These are phyloP conservation scores for Drosophila saltans DNA, from an alignment of 1,140 invertebrate genomes.

Conservation along the genomic window DNA sequence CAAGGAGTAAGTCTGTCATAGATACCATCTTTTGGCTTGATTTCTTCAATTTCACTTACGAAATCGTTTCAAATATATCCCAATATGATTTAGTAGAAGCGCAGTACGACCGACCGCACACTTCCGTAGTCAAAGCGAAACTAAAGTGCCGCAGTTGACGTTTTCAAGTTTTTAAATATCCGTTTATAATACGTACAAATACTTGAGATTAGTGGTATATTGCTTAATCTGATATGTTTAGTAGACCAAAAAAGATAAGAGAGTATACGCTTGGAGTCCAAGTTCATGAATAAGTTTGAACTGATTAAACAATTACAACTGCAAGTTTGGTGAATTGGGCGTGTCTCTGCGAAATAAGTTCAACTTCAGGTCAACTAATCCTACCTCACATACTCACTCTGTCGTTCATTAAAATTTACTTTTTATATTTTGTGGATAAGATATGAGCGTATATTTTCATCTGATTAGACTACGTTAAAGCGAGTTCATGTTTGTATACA, in stretches of 20 bases:
- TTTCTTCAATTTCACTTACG: background rate
- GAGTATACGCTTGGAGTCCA: background rate
- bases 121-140: background rate
- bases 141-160: background rate
- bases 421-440: background rate
- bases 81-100: background rate
- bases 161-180: conserved; percentile 7
- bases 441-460: background rate
- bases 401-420: background rate
- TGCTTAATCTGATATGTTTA: conserved; percentile 1
- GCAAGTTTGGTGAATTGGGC: background rate
- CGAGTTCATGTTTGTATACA: background rate
- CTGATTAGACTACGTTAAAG: background rate
- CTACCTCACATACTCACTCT: background rate
- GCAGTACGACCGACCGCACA: background rate
- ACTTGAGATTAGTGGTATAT: background rate
- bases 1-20: no score
- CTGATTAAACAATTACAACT: background rate
- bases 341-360: background rate
- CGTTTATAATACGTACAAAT: background rate
- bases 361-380: background rate
- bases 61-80: background rate
- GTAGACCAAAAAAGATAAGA: background rate
- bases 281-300: background rate
- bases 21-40: no score